Evolutionary conservation across 1,140 invertebrate species (phyloP).

Genomic region (Drosophila ambigua): DNA sequence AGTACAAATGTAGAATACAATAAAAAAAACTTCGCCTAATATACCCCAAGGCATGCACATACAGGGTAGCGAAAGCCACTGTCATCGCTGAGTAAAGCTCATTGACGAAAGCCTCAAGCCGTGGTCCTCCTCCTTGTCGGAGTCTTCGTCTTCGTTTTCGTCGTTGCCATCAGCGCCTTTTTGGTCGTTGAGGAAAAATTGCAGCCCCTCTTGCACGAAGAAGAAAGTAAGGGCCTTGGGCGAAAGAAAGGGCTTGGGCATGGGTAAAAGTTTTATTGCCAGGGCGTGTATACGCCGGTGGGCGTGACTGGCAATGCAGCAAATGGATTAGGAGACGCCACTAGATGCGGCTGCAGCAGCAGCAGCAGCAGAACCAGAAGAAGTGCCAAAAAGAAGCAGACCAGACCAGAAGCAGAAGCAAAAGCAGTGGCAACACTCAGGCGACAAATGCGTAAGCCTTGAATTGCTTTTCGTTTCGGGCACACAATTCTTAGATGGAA

Average conservation of each 20-base stretch:
- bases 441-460: conserved; percentile 63
- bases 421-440: conserved; percentile 13
- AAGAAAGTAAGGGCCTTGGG: conserved; percentile 13
- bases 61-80: conserved; percentile 4
- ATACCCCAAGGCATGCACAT: not conserved
- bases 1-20: no score
- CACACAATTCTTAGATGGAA: conserved; percentile 9
- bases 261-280: conserved; percentile 65
- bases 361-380: conserved; percentile 42
- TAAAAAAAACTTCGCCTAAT: no score
- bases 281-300: conserved; percentile 50
- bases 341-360: conserved; percentile 27
- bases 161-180: conserved; percentile 18
- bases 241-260: conserved; percentile 18
- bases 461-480: conserved; percentile 34
- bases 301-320: conserved; percentile 54
- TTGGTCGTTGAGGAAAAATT: conserved; percentile 24
- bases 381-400: conserved; percentile 19
- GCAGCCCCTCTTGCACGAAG: conserved; percentile 15
- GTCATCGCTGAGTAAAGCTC: conserved; percentile 40
- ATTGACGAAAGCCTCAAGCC: conserved; percentile 20
- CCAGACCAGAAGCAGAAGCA: no score
- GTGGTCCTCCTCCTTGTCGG: conserved; percentile 32
- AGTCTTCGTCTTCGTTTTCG: conserved; percentile 21
- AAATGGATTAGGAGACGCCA: conserved; percentile 66